Evolutionary conservation across 2,888 invertebrate genomes (phyloP), one percentile per base, ranked within the genome.

Genomic region (Venusia cambrica): DNA sequence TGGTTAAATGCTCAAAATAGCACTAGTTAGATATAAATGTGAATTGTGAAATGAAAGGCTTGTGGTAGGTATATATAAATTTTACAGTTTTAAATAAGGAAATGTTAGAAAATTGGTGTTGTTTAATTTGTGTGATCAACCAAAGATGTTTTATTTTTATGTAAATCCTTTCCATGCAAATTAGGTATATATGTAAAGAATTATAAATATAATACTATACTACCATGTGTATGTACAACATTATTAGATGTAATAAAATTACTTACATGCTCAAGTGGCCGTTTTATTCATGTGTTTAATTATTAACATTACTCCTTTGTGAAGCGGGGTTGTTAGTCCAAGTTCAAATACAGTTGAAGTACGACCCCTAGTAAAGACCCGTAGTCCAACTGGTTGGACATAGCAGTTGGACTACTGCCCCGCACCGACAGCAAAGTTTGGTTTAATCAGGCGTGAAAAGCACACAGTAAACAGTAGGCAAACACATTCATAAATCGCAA

Each of bases 141-240:
- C 85, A 85, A 85, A 85, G 85, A 85, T 73, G 71, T 81, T 79
- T 66, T 78, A 81, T 79, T 79, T 78, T 83, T 80, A 73, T 79
- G 76, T 78, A 67, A 69, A 69, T 57, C 39, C 47, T 50, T 47
- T 68, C 62, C 64, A 72, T 73, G 72, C 71, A 72, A 65, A 71
- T 69, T 64, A 69, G 73, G 59, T 53, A 69, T 73, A 61, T 74
- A 72, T 73, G 62, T 74, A 72, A 71, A 73, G 57, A 71, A 65
- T 69, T 27, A 50, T 38, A n/a, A n/a, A n/a, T 43, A 67, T 73
- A 74, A 61, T 68, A 73, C n/a, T 70, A 62, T 29, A 73, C 58
- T 75, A 68, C 69, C 74, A 43, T 41, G 41, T 80, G 77, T 41
- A 39, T 80, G 77, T 78, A 78, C 62, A 67, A 67, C 62, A 65